Base-by-base conservation (phyloP, 2,888 invertebrate species). In the Osmoderma eremita region DNA sequence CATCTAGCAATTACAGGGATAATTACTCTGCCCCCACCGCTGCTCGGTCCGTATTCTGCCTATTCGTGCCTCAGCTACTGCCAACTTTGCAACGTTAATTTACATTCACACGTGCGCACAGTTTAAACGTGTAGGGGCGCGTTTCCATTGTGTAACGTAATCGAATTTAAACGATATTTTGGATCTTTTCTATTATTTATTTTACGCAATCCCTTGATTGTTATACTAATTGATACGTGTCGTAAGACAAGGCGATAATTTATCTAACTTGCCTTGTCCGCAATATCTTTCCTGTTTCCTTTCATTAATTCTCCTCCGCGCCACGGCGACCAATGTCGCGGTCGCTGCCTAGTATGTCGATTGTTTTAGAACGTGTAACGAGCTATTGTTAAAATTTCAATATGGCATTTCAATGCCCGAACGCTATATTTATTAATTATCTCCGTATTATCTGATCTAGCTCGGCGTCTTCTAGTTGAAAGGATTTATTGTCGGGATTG, bases 1-100 rank as follows among this genome's bases (percentile, higher is more conserved):
- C 79, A 79, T 81, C 80, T 80, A 79, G 79, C 79, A 81, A 81
- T 81, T 81, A 81, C 77, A 75, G 78, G 78, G 78, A 79, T 79
- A 81, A 81, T 81, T 81, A 80, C 79, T 66, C 67, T 74, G 72
- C 65, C 70, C 71, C 72, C 65, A 66, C 69, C 71, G 71, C 73
- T 70, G 71, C 48, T 17, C 38, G 53, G 10, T 24, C 13, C 50
- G 22, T 13, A 24, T 24, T 22, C 36, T 36, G 17, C n/a, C 50
- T 38, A 6, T 36, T 53, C n/a, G 53, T 13, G 17, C 15, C 30
- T 8, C 36, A 10, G 17, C 22, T 36, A 13, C 20, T 51, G 39
- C 50, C 20, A 22, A 51, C 41, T 38, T 38, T 38, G 24, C 22
- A 15, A 58, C 42, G 15, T 17, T 39, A 45, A 42, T 30, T 62